Evolutionary conservation across 2,113 vertebrate species (phyloP), one percentile per base, ranked within the genome.

Genomic region (Nycticebus coucang): DNA sequence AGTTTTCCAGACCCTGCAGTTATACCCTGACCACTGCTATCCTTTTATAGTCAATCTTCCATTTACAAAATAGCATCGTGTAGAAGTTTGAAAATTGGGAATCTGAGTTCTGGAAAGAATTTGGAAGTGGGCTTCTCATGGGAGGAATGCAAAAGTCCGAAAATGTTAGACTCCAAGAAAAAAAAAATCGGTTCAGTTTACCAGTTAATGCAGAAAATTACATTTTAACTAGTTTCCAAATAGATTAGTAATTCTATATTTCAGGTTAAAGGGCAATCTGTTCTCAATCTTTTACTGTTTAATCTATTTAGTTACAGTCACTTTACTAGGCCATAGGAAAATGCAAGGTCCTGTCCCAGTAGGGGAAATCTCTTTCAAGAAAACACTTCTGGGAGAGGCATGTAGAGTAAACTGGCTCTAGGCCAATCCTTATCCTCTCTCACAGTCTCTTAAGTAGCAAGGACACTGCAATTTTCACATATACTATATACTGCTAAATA

Each of bases 61-160:
- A 50, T 57, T 45, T 35, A 74, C 37, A 87, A 59, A 96, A 84
- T 0, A 59, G 30, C 68, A 86, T 83, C 75, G 0, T 0, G 75
- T 84, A 94, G 94, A 87, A 68, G 45, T 69, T 87, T 80, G 96
- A 86, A 94, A 97, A 94, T 89, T 79, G 92, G 94, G 95, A 86
- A 84, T 90, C 75, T 3, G 81, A 41, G 26, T 19, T 96, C 87
- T 97, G 80, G 72, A 96, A 96, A 93, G 84, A 35, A 72, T 26
- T 57, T 92, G 86, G 78, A 97, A 62, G 33, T 90, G 92, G 94
- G 89, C 72, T 66, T 78, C 95, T 96, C 83, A 93, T 88, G 78
- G 55, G 69, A 97, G 93, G 37, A 95, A 92, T 96, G 81, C 50
- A 69, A 97, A 92, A 79, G 30, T 90, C 89, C 93, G 87, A 96